Evolutionary conservation across 2,113 vertebrate species (phyloP).

Genomic region (Campylorhamphus procurvoides): DNA sequence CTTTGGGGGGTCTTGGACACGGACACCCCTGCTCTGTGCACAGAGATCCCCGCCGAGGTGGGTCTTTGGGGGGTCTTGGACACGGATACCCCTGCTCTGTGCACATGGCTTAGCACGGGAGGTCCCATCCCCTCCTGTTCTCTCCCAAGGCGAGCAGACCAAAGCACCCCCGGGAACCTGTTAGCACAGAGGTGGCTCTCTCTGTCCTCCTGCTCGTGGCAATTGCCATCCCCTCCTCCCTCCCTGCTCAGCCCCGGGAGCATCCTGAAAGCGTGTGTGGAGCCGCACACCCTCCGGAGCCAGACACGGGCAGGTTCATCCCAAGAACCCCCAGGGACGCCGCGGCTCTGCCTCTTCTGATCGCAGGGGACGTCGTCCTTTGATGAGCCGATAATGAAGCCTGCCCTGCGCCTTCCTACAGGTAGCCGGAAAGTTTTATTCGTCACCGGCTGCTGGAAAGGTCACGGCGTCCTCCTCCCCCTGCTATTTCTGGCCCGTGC

Average conservation of each 20-base stretch:
- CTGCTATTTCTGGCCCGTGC: slow-evolving; percentile 44
- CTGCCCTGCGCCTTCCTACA: slow-evolving; percentile 18
- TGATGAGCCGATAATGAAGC: slow-evolving; percentile 6
- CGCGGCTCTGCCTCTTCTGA: background rate
- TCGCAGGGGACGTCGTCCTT: background rate
- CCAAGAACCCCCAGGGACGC: background rate
- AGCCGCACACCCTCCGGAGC: rapidly evolving
- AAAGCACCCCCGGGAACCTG: background rate
- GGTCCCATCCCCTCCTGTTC: background rate
- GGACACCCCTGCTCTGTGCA: rapidly evolving
- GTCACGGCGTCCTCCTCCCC: slow-evolving; percentile 41
- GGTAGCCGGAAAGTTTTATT: slow-evolving; percentile 41
- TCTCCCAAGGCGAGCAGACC: background rate
- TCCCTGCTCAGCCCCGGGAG: background rate
- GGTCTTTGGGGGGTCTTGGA: background rate
- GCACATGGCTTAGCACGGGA: background rate
- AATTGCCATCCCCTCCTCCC: background rate
- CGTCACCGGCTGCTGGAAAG: slow-evolving; percentile 39
- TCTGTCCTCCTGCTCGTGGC: background rate
- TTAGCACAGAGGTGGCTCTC: background rate
- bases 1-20: background rate
- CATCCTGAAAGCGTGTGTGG: background rate
- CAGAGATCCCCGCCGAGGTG: rapidly evolving
- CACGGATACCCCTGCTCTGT: rapidly evolving
- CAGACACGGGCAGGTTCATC: background rate